Percentiles rank a stretch among this genome's conserved stretches.
Evolutionary conservation across 2,888 invertebrate species (phyloP).

Genomic region (Pollenia griseotomentosa): DNA sequence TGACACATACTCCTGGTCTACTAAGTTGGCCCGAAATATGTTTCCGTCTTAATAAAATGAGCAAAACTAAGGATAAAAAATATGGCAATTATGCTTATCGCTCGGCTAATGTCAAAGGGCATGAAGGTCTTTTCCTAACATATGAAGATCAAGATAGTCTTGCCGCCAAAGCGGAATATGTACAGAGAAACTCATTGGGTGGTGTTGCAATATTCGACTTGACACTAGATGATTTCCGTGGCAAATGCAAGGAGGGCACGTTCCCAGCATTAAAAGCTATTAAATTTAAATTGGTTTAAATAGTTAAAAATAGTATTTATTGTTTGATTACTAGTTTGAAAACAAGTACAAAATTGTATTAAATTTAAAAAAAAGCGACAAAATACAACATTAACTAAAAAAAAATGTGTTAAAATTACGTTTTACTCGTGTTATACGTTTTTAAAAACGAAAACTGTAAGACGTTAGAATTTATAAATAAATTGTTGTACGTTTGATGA

Average conservation of each 20-base stretch:
- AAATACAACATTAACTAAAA: too few relatives aligned
- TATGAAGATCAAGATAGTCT: constrained; percentile 93
- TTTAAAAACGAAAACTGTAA: too few relatives aligned
- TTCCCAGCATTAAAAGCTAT: constrained; percentile 91
- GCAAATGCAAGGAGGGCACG: constrained; percentile 91
- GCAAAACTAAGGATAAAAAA: constrained; percentile 87
- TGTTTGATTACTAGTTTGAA: too few relatives aligned
- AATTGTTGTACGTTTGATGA: too few relatives aligned
- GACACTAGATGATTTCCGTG: constrained; percentile 92
- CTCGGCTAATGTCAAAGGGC: constrained; percentile 86
- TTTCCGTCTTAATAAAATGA: constrained; percentile 88
- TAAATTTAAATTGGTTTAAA: constrained; percentile 86
- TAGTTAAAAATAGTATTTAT: background rate
- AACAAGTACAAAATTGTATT: too few relatives aligned
- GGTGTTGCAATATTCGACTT: constrained; percentile 91
- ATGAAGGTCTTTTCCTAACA: constrained; percentile 90
- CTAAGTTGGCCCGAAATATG: constrained; percentile 92
- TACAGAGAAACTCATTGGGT: constrained; percentile 90
- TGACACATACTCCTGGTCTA: constrained; percentile 88
- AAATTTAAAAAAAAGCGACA: too few relatives aligned
- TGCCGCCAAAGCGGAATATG: constrained; percentile 90
- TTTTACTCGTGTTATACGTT: too few relatives aligned
- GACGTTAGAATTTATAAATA: too few relatives aligned
- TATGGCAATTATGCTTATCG: constrained; percentile 92
- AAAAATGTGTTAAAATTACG: too few relatives aligned